Percentiles rank a stretch among this genome's conserved stretches.
Conservation (phyloP, 2,888 invertebrate species). For the Macrosoma leucophasiata region DNA sequence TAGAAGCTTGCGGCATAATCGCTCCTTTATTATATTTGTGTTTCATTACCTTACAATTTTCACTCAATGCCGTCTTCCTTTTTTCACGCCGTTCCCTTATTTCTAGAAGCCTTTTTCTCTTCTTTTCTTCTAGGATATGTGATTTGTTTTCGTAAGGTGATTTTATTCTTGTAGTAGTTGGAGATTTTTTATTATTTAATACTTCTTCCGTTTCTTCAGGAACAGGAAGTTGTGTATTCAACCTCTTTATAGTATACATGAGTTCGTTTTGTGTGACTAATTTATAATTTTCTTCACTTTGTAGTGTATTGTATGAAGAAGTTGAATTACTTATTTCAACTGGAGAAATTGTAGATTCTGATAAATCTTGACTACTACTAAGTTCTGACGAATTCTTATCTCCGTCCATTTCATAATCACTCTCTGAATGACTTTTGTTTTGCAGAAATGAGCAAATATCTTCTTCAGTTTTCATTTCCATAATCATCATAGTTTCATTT, state of each 20-base stretch:
- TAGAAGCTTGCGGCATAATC: slow-evolving; percentile 48
- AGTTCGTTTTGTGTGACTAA: slow-evolving; percentile 38
- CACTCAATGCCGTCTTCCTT: slow-evolving; percentile 49
- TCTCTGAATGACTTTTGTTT: too few species aligned
- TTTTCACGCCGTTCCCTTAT: slow-evolving; percentile 56
- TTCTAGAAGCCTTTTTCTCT: slow-evolving; percentile 54
- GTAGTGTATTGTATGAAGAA: too few species aligned
- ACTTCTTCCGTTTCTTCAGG: slow-evolving; percentile 45
- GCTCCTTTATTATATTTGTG: slow-evolving; percentile 41
- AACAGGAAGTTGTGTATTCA: slow-evolving; percentile 39
- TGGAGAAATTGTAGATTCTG: too few species aligned
- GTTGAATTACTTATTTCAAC: too few species aligned
- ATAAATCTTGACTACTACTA: too few species aligned
- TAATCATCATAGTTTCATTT: too few species aligned
- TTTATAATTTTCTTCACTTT: slow-evolving; percentile 29
- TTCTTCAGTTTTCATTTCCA: too few species aligned
- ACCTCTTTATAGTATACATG: slow-evolving; percentile 37
- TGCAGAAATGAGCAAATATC: too few species aligned
- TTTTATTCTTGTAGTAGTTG: slow-evolving; percentile 47
- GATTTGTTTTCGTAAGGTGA: slow-evolving; percentile 65
- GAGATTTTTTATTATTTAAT: slow-evolving; percentile 41
- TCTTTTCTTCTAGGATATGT: slow-evolving; percentile 51
- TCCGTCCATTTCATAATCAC: too few species aligned
- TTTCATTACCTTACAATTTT: slow-evolving; percentile 48
- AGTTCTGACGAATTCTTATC: too few species aligned